A percentile compares a stretch with the other conserved stretches of the same genome.
These are phyloP conservation scores for Spodoptera frugiperda DNA, from an alignment of 1,140 invertebrate genomes.

Conservation along the genomic window DNA sequence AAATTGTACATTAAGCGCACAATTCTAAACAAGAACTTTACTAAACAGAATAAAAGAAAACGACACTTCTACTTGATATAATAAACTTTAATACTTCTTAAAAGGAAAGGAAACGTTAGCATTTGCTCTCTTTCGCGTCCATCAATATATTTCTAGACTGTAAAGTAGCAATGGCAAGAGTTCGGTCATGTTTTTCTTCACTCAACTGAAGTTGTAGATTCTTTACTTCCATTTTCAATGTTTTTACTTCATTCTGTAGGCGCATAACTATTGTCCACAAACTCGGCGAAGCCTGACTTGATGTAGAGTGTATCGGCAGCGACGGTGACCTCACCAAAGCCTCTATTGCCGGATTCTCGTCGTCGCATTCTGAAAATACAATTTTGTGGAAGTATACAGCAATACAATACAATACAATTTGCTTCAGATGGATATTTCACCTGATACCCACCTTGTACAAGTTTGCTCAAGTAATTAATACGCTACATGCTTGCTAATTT, in stretches of 20 bases:
- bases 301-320: slow-evolving; percentile 76
- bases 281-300: slow-evolving; percentile 71
- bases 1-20: no score
- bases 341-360: slow-evolving; percentile 75
- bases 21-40: no score
- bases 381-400: slow-evolving; percentile 43
- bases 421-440: slow-evolving; percentile 34
- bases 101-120: slow-evolving; percentile 55
- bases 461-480: slow-evolving; percentile 18
- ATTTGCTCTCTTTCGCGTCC: slow-evolving; percentile 85
- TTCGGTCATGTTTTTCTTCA: slow-evolving; percentile 83
- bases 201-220: slow-evolving; percentile 78
- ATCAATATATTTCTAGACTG: slow-evolving; percentile 79
- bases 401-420: neutral
- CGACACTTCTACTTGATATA: neutral
- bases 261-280: slow-evolving; percentile 81
- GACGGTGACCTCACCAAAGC: slow-evolving; percentile 82
- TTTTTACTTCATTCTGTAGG: slow-evolving; percentile 82
- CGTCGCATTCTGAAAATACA: slow-evolving; percentile 84
- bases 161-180: slow-evolving; percentile 79
- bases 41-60: neutral
- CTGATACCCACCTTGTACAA: slow-evolving; percentile 67
- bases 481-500: neutral
- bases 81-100: slow-evolving; percentile 30
- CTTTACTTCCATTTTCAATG: slow-evolving; percentile 79